Conservation (phyloP, 2,888 invertebrate species). For the Acanthosepion lycidas region DNA sequence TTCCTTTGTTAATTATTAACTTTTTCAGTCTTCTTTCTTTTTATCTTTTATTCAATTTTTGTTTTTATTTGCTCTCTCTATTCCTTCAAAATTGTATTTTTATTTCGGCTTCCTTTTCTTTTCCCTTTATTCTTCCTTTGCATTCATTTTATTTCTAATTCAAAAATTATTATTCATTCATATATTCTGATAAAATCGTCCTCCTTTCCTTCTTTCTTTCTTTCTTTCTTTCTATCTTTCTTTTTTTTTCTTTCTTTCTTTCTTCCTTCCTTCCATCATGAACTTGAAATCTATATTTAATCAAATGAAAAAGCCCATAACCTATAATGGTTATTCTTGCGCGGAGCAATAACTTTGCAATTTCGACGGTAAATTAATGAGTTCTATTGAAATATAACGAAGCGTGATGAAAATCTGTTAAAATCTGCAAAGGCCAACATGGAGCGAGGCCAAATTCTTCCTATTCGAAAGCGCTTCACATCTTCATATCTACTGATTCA, state of each 20-base stretch:
- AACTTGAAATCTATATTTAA: not conserved
- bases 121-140: not conserved
- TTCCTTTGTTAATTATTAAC: no score
- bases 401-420: not conserved
- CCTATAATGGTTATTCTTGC: not conserved
- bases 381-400: constrained; percentile 17
- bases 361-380: not conserved
- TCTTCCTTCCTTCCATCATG: not conserved
- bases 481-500: not conserved
- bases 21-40: no score
- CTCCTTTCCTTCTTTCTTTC: not conserved
- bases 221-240: no score
- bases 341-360: not conserved
- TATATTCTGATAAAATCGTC: not conserved
- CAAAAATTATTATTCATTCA: not conserved
- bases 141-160: not conserved
- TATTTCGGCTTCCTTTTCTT: accelerated
- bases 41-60: no score
- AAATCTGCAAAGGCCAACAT: not conserved
- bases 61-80: no score
- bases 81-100: no score
- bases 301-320: not conserved
- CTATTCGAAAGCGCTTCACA: not conserved
- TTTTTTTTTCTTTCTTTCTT: not conserved
- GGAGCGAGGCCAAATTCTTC: not conserved